Base-by-base conservation (phyloP, 2,797 vertebrate species). In the Hipposideros larvatus region DNA sequence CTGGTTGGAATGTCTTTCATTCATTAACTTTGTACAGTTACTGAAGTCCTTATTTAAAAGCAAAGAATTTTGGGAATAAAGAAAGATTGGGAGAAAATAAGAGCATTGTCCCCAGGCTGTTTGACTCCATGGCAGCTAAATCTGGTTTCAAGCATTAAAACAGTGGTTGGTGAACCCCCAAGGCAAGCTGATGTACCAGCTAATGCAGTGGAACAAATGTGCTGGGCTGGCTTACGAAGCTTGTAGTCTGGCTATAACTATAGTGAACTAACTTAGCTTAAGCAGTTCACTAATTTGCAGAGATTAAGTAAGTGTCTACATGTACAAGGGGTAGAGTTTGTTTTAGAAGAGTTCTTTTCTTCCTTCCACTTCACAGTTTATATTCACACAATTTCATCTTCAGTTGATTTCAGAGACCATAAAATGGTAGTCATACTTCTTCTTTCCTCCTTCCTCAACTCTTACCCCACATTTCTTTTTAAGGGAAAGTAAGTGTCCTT, bases 1-100 rank as follows among this genome's bases (percentile, higher is more conserved):
- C 19, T 74, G 11, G 11, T 41, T 87, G 75, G 41, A 78, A 4
- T 84, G 65, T 73, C 41, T 87, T 90, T 55, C 10, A 82, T 31
- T 59, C 22, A 59, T 71, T 87, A 70, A 68, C 75, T 96, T 90
- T 71, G 16, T 28, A 70, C 13, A 82, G 61, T 91, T 91, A 75
- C 4, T 55, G 48, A 51, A 46, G 41, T 93, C 15, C 21, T 83
- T 37, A 74, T 66, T 84, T 95, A 74, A 55, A 78, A 82, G 55
- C 90, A 37, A 83, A 75, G 28, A 34, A 68, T 48, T 71, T 70
- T 31, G 34, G 11, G 14, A 14, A 24, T 73, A 79, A 87, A 78
- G 59, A 66, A 53, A 90, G 57, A 34, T 51, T 34, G 21, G 9
- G 68, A 37, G 10, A 48, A 37, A 63, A 43, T 59, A 43, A n/a